phyloP scores from a whole-genome alignment of 2,113 vertebrate species.

The Falcunculus frontatus region DNA sequence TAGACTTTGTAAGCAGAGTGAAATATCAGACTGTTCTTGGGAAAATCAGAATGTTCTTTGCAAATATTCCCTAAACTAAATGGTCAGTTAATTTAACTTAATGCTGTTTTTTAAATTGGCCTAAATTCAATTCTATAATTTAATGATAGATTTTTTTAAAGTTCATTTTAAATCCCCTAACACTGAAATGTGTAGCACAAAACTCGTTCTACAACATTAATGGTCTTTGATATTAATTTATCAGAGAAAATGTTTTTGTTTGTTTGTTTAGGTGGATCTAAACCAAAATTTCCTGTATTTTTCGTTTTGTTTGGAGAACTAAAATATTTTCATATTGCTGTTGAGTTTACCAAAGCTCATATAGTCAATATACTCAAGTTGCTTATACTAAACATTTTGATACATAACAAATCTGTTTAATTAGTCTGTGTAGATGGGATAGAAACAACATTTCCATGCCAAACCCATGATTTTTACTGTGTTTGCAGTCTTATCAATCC shows the following conservation, averaged over 20 bases:
- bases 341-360: not conserved
- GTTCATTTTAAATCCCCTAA: not conserved
- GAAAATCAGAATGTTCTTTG: not conserved
- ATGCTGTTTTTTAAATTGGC: not conserved
- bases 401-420: not conserved
- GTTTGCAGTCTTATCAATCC: conserved; percentile 8
- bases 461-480: not conserved
- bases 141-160: not conserved
- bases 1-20: not conserved
- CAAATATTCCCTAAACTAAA: not conserved
- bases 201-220: not conserved
- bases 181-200: not conserved
- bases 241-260: not conserved
- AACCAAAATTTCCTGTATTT: not conserved
- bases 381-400: not conserved
- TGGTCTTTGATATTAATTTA: not conserved
- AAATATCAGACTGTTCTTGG: not conserved
- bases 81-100: not conserved
- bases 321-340: not conserved
- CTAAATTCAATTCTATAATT: not conserved
- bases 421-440: not conserved
- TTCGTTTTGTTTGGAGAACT: not conserved
- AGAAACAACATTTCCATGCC: not conserved
- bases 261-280: not conserved
- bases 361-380: not conserved